Evolutionary conservation across 2,113 vertebrate genomes (phyloP).

Genomic region (human (Homo sapiens)): GRCh38 chr9:136094501-136095000

Average conservation of each 20-base stretch:
- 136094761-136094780: not conserved
- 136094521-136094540: not conserved
- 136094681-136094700: not conserved
- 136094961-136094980: not conserved
- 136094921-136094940: not conserved
- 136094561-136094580: not conserved
- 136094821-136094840: not conserved
- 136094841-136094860: not conserved
- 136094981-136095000: not conserved
- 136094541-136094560: not conserved
- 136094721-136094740: not conserved
- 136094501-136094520: not conserved
- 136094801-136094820: not conserved
- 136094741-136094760: not conserved
- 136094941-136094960: not conserved
- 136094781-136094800: not conserved
- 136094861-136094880: not conserved
- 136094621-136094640: not conserved
- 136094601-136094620: not conserved
- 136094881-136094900: not conserved
- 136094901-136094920: not conserved
- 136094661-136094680: not conserved
- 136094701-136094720: not conserved
- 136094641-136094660: not conserved
- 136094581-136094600: not conserved